Base-by-base conservation (phyloP, 2,113 vertebrate genomes). In the Ascaphus truei region DNA sequence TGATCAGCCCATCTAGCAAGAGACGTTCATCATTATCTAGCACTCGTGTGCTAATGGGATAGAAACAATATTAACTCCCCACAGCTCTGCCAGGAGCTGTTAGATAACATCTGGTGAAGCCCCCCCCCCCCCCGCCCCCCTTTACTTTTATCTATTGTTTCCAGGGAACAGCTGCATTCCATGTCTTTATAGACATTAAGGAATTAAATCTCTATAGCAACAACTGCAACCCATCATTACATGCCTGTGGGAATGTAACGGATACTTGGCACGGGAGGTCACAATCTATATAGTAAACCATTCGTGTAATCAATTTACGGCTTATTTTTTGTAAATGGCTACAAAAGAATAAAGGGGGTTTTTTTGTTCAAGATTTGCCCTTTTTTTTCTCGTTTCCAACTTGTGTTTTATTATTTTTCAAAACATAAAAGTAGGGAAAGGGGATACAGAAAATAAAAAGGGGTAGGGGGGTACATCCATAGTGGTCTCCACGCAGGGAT, bases 161-260 rank as follows among this genome's bases (percentile, higher is more conserved):
- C 68, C 15, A 62, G 68, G 66, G 76, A 81, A 73, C 77, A 86
- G 82, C 83, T 85, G 80, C 48, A 62, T 77, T 83, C 80, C 73
- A 81, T 80, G 73, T 81, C 76, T 80, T 81, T 74, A 62, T 80
- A 60, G 75, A 79, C 79, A 77, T 71, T 69, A 51, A 60, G 36
- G 33, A 69, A 69, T 69, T 36, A 52, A 61, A 50, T 47, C 48
- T 50, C 45, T 34, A 69, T 69, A 34, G 57, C 67, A 63, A 63
- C 45, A 91, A 89, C 73, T 78, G 77, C 75, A 84, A 79, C 77
- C 79, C 76, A 83, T 87, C 80, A 86, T 86, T 80, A 83, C 50
- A 68, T 76, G 78, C 80, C 78, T 48, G 67, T 48, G 67, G 77
- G 78, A 74, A 78, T 74, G 79, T 76, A 67, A 75, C 77, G 79